Evolutionary conservation across 1,140 invertebrate species (phyloP).

Genomic region (Berghia stephanieae): DNA sequence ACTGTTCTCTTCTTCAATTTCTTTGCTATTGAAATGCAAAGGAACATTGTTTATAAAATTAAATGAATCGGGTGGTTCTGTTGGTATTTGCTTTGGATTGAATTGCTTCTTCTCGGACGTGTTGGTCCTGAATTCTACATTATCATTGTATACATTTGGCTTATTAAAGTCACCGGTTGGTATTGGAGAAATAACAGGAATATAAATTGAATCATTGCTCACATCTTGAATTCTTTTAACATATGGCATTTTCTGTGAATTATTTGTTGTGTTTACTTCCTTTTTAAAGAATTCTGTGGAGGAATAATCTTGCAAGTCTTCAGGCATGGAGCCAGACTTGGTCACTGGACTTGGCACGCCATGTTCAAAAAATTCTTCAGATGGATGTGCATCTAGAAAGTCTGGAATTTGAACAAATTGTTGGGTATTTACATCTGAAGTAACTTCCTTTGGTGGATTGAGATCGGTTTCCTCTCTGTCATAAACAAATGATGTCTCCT

Average conservation of each 20-base stretch:
- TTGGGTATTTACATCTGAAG: not conserved
- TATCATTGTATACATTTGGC: not conserved
- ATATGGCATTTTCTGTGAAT: not conserved
- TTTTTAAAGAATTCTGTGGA: too few species aligned
- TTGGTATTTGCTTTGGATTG: not conserved
- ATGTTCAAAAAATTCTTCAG: too few species aligned
- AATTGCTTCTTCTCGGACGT: too few species aligned
- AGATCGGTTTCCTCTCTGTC: not conserved
- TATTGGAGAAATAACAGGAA: not conserved
- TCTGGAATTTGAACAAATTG: not conserved
- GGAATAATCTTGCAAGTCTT: too few species aligned
- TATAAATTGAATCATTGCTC: not conserved
- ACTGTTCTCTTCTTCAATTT: not conserved
- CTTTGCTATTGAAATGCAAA: not conserved
- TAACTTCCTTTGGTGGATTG: not conserved
- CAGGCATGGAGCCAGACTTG: too few species aligned
- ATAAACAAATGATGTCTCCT: not conserved
- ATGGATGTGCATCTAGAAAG: not conserved
- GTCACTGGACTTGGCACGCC: too few species aligned
- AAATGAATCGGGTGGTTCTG: constrained; percentile 26
- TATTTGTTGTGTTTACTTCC: too few species aligned
- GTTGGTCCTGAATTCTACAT: not conserved
- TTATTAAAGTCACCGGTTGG: not conserved
- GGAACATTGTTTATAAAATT: constrained; percentile 22
- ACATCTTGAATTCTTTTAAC: not conserved